Evolutionary conservation across 2,113 vertebrate genomes (phyloP), one percentile per base, ranked within the genome.

Genomic region (Notarius lentiginosus): DNA sequence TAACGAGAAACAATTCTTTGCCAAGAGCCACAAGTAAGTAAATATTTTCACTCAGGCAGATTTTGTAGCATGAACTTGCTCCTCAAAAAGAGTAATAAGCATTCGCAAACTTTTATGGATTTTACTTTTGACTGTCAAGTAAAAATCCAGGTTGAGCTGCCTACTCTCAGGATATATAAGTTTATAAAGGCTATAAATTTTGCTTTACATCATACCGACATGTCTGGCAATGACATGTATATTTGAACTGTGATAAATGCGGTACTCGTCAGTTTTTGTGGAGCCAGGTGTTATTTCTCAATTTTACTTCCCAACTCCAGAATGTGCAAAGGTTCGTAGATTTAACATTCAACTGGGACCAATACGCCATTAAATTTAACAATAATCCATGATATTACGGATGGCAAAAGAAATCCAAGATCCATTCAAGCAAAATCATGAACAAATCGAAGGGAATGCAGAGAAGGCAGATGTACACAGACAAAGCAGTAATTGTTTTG

Each of bases 331-430:
- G 34, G 18, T 60, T 49, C 49, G 77, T 84, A 85, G 88, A 70
- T 88, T 63, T 85, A 86, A 85, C 88, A 89, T 91, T 92, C 83
- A 72, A 72, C 85, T 91, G 90, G 41, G 87, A 90, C 55, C 17
- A 0, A 22, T 61, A 82, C 0, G 82, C 87, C 89, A 90, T 80
- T 84, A 61, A 0, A 0, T 41, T 89, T 86, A 82, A 89, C 72
- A 81, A 5, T 89, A 90, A 92, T 90, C 87, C 91, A 91, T 87
- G 60, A 84, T 58, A 53, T 56, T 70, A 47, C 34, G 76, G 55
- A 85, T 73, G 27, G 51, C 18, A 82, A 47, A 82, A 51, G 11
- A 72, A 82, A 30, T 56, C 20, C 14, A 60, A 27, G 77, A 12
- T 82, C 18, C 5, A 24, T 81, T 86, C 79, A 60, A 60, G 85